phyloP scores from a whole-genome alignment of 2,888 invertebrate genomes.

The Cantharis lateralis region DNA sequence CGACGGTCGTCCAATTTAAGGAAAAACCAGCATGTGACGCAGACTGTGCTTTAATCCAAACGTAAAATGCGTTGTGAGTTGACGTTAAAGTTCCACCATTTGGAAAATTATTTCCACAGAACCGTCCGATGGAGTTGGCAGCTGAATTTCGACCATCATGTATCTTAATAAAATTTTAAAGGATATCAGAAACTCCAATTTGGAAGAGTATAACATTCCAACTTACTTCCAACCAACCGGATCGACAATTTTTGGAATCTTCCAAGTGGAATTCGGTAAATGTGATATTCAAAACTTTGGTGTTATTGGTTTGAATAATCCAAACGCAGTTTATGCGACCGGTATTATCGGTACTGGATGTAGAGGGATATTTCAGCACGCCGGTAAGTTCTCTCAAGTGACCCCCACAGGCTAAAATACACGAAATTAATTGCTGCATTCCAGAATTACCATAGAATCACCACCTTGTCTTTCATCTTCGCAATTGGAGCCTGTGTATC shows the following conservation, averaged over 20 bases:
- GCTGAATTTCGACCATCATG: slow-evolving; percentile 82
- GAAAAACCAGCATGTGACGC: slow-evolving; percentile 72
- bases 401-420: slow-evolving; percentile 64
- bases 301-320: slow-evolving; percentile 71
- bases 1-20: slow-evolving; percentile 75
- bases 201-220: no score
- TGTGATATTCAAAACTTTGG: slow-evolving; percentile 77
- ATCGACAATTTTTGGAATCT: slow-evolving; percentile 65
- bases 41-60: slow-evolving; percentile 82
- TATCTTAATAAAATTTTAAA: slow-evolving; percentile 55
- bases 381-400: slow-evolving; percentile 58
- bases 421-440: not conserved
- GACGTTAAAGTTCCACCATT: slow-evolving; percentile 74
- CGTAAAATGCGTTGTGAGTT: slow-evolving; percentile 75
- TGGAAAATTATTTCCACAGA: slow-evolving; percentile 75
- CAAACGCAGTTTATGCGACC: slow-evolving; percentile 78
- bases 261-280: slow-evolving; percentile 81
- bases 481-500: slow-evolving; percentile 71
- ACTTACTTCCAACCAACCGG: slow-evolving; percentile 70
- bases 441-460: not conserved
- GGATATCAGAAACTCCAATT: no score
- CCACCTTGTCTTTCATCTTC: slow-evolving; percentile 59
- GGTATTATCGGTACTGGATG: slow-evolving; percentile 59
- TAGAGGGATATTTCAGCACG: slow-evolving; percentile 67
- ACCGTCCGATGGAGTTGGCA: slow-evolving; percentile 74